Conservation (phyloP, 2,797 vertebrate genomes). For the Lemur catta region DNA sequence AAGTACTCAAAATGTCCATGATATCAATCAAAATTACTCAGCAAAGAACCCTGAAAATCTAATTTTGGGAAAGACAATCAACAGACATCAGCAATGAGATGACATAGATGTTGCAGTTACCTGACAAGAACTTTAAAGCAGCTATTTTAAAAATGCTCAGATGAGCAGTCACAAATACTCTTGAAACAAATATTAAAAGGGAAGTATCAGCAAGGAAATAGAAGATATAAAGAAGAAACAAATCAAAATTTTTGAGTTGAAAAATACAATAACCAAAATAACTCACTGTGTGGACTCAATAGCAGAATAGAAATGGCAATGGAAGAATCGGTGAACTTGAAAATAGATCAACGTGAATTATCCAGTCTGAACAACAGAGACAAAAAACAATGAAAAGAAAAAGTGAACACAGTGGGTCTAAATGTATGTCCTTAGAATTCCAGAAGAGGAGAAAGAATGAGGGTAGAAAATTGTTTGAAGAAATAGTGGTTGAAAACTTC, state of each 20-base stretch:
- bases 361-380: neutral
- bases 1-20: neutral
- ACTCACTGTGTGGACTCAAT: neutral
- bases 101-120: neutral
- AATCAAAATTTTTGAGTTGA: neutral
- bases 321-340: neutral
- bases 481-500: neutral
- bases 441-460: neutral
- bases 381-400: neutral
- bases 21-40: neutral
- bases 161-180: neutral
- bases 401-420: neutral
- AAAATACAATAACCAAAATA: neutral
- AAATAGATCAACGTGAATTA: neutral
- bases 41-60: neutral
- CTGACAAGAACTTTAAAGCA: conserved; percentile 22
- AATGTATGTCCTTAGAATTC: neutral
- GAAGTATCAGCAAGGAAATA: neutral
- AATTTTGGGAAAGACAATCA: neutral
- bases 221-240: neutral
- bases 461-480: neutral
- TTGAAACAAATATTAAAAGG: conserved; percentile 1
- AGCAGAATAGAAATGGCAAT: neutral
- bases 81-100: neutral
- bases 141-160: neutral